Conservation (phyloP, 2,888 invertebrate genomes). For the Agrochola litura region DNA sequence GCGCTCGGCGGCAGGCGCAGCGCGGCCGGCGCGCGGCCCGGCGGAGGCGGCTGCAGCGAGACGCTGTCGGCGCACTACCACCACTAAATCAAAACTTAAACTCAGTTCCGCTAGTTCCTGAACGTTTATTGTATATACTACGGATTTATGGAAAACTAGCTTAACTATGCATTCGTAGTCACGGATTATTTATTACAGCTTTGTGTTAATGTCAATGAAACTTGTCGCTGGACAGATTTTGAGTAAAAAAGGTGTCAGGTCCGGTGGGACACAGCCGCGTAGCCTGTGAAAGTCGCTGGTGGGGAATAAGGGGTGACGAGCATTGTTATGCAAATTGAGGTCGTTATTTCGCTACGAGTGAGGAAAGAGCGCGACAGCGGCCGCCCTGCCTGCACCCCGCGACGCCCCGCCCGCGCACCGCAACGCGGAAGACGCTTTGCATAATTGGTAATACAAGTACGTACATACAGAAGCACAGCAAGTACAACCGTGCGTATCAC, state of each 20-base stretch:
- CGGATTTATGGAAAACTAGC: slow-evolving; percentile 55
- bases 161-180: slow-evolving; percentile 45
- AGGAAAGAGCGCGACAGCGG: slow-evolving; percentile 89
- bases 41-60: slow-evolving; percentile 62
- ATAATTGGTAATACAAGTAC: slow-evolving; percentile 89
- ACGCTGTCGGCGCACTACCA: slow-evolving; percentile 65
- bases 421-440: slow-evolving; percentile 88
- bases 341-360: slow-evolving; percentile 90
- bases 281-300: slow-evolving; percentile 88
- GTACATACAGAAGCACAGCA: slow-evolving; percentile 72
- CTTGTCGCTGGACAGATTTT: slow-evolving; percentile 78
- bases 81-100: slow-evolving; percentile 79
- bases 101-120: slow-evolving; percentile 59
- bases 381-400: slow-evolving; percentile 75
- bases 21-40: slow-evolving; percentile 46
- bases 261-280: slow-evolving; percentile 84
- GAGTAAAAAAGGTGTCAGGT: slow-evolving; percentile 84
- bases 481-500: slow-evolving; percentile 67
- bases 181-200: slow-evolving; percentile 56
- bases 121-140: slow-evolving; percentile 59
- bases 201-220: slow-evolving; percentile 58
- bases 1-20: slow-evolving; percentile 64
- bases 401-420: slow-evolving; percentile 79
- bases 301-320: slow-evolving; percentile 89
- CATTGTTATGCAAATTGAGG: slow-evolving; percentile 91